phyloP scores from a whole-genome alignment of 2,888 invertebrate genomes.

The Toxonevra muliebris region DNA sequence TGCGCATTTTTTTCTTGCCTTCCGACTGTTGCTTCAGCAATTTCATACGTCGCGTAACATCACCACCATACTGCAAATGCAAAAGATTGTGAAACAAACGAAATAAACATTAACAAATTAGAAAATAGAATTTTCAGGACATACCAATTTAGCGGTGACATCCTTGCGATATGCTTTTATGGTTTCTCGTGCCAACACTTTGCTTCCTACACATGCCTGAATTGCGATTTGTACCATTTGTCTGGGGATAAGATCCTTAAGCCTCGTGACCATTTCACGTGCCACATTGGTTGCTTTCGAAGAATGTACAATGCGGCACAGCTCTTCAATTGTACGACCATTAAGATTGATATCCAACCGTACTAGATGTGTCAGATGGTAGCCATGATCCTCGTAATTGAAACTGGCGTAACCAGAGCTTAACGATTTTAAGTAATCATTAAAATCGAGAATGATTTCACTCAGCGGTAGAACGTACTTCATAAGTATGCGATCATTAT shows the following conservation, averaged over 20 bases:
- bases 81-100: conserved; percentile 49
- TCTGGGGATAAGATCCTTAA: conserved; percentile 86
- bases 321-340: conserved; percentile 81
- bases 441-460: conserved; percentile 95
- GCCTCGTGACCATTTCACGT: conserved; percentile 74
- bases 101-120: not conserved
- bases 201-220: conserved; percentile 82
- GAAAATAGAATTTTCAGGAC: too few species aligned
- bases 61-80: conserved; percentile 83
- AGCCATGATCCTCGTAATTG: conserved; percentile 91
- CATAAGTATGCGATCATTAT: conserved; percentile 82
- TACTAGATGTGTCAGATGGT: conserved; percentile 78
- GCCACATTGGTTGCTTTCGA: conserved; percentile 74
- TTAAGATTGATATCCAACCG: conserved; percentile 81
- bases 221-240: conserved; percentile 90
- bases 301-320: conserved; percentile 82
- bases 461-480: conserved; percentile 87
- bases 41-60: conserved; percentile 88
- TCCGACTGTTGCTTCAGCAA: conserved; percentile 88
- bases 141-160: conserved; percentile 91
- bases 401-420: conserved; percentile 96
- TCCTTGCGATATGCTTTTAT: conserved; percentile 90
- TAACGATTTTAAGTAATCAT: conserved; percentile 87
- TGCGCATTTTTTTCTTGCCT: conserved; percentile 93
- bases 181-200: conserved; percentile 85